A percentile compares a stretch with the other conserved stretches of the same genome.
Evolutionary conservation across 2,113 vertebrate species (phyloP).

Genomic region (Potamarius usumacintae): DNA sequence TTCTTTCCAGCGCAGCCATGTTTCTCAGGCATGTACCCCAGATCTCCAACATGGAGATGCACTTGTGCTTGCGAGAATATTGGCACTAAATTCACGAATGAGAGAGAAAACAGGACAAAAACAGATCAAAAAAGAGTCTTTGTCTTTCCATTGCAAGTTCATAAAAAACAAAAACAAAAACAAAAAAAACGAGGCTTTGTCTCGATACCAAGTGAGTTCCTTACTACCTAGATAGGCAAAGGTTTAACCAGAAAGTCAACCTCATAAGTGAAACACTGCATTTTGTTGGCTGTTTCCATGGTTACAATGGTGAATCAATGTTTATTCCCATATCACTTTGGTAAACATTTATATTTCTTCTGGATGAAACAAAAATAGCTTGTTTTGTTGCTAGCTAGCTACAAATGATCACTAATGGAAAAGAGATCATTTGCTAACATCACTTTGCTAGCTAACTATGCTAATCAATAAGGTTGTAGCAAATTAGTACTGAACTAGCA

Average conservation of each 20-base stretch:
- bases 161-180: background rate
- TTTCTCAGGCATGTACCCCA: slow-evolving; percentile 23
- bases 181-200: background rate
- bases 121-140: background rate
- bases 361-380: background rate
- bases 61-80: slow-evolving; percentile 64
- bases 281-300: background rate
- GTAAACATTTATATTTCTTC: background rate
- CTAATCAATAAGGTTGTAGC: background rate
- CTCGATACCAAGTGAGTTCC: background rate
- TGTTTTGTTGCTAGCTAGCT: slow-evolving; percentile 16
- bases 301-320: background rate
- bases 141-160: background rate
- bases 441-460: background rate
- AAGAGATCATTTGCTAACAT: background rate
- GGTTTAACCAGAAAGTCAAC: background rate
- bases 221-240: background rate
- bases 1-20: slow-evolving; percentile 38
- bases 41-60: slow-evolving; percentile 51
- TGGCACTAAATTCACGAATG: slow-evolving; percentile 27
- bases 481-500: background rate
- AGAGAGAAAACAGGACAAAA: background rate
- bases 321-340: background rate
- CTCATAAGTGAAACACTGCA: background rate
- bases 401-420: background rate